Evolutionary conservation across 2,113 vertebrate genomes (phyloP).

Genomic region (Cheilinus undulatus): DNA sequence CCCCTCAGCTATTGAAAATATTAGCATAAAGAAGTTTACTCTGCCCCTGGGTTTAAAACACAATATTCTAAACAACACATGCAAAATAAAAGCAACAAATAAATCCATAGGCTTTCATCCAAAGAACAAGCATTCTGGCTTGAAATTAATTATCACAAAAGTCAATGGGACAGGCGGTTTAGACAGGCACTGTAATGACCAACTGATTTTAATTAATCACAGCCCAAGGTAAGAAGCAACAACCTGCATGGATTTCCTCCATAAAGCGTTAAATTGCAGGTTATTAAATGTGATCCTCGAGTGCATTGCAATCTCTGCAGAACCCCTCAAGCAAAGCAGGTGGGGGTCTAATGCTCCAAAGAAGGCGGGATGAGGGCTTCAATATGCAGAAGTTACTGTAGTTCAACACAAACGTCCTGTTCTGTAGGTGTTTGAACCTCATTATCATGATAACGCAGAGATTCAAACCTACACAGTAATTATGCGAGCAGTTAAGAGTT

Average conservation of each 20-base stretch:
- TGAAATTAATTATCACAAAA: conserved; percentile 41
- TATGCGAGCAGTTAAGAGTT: conserved; percentile 25
- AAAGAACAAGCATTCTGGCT: neutral
- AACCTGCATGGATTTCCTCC: conserved; percentile 47
- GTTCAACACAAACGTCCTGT: conserved; percentile 8
- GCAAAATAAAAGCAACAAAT: too few species aligned
- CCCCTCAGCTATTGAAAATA: neutral
- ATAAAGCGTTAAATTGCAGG: conserved; percentile 59
- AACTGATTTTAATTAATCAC: conserved; percentile 48
- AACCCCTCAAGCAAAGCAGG: conserved; percentile 19
- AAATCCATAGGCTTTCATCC: conserved; percentile 1
- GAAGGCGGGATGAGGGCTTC: neutral
- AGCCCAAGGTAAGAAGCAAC: conserved; percentile 40
- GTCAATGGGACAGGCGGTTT: conserved; percentile 27
- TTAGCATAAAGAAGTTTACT: conserved; percentile 16
- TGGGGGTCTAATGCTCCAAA: neutral
- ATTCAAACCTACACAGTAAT: conserved; percentile 32
- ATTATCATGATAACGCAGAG: conserved; percentile 27
- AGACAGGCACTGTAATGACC: conserved; percentile 24
- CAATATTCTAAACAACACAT: neutral
- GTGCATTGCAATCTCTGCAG: conserved; percentile 23
- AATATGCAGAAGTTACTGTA: conserved; percentile 4
- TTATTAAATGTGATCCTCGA: conserved; percentile 61
- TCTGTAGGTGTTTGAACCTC: conserved; percentile 14
- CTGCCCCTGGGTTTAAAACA: neutral